phyloP scores from a whole-genome alignment of 2,113 vertebrate genomes.

The Lophochroa leadbeateri region DNA sequence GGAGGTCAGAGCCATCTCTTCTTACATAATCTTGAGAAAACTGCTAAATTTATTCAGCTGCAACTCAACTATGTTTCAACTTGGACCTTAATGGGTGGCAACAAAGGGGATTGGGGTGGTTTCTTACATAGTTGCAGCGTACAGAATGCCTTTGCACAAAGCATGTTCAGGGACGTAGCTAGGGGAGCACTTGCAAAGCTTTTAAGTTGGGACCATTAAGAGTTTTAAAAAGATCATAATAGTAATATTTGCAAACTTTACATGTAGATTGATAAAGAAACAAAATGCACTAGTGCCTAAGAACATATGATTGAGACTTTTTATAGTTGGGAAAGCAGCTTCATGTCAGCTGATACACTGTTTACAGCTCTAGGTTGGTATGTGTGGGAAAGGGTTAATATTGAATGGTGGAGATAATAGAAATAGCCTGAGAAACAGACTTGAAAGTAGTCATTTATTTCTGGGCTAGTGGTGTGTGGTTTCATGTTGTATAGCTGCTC shows the following conservation, averaged over 20 bases:
- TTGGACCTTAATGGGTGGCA: not conserved
- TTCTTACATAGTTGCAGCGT: rapidly evolving
- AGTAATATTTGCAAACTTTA: not conserved
- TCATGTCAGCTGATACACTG: not conserved
- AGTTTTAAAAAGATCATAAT: not conserved
- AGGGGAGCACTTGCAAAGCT: not conserved
- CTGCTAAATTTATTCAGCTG: rapidly evolving
- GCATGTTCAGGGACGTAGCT: rapidly evolving
- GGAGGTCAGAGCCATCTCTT: not conserved
- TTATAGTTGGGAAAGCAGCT: not conserved
- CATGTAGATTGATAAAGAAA: not conserved
- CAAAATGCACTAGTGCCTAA: not conserved
- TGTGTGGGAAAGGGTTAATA: not conserved
- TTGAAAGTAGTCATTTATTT: not conserved
- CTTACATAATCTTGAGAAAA: not conserved
- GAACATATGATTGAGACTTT: not conserved
- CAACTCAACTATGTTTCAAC: not conserved
- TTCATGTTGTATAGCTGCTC: not conserved
- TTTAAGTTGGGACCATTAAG: too few relatives aligned
- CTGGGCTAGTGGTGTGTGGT: not conserved
- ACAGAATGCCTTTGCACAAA: rapidly evolving
- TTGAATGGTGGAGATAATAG: not conserved
- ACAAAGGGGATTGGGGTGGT: rapidly evolving
- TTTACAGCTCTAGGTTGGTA: not conserved
- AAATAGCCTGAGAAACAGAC: not conserved